Conservation (phyloP, 2,113 vertebrate genomes). For the Amblyopsis rosae region DNA sequence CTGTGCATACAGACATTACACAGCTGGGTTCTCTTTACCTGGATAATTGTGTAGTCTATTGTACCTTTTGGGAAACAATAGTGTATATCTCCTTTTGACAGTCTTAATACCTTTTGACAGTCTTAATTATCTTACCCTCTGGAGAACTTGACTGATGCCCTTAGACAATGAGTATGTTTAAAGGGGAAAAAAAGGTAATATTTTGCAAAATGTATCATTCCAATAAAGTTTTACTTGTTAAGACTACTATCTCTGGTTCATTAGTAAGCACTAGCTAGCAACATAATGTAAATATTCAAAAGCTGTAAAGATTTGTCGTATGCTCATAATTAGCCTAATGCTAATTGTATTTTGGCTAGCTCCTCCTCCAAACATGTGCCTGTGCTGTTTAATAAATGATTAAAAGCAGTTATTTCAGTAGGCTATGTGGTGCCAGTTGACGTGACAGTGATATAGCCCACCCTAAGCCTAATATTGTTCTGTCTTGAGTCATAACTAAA, state of each 20-base stretch:
- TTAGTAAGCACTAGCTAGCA: constrained; percentile 29
- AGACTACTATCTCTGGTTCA: constrained; percentile 69
- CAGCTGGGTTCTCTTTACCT: constrained; percentile 76
- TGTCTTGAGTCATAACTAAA: no score
- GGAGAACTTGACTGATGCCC: constrained; percentile 82
- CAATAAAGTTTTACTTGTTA: constrained; percentile 88
- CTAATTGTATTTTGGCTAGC: not conserved
- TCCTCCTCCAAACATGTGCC: no score
- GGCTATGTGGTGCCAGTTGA: no score
- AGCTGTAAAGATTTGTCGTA: not conserved
- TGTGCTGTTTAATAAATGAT: no score
- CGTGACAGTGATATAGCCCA: no score
- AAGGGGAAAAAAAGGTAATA: constrained; percentile 78
- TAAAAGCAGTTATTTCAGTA: no score
- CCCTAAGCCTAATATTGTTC: no score
- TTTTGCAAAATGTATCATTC: constrained; percentile 88
- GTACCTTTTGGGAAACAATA: constrained; percentile 82
- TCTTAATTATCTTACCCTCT: constrained; percentile 85
- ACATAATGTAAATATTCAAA: not conserved
- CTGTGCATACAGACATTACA: constrained; percentile 71
- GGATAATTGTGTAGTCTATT: constrained; percentile 82
- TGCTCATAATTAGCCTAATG: not conserved
- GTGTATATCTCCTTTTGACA: constrained; percentile 85
- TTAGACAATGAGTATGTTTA: constrained; percentile 82
- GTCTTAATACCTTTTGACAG: constrained; percentile 87